phyloP scores from a whole-genome alignment of 2,888 invertebrate species.

The Penaeus monodon region DNA sequence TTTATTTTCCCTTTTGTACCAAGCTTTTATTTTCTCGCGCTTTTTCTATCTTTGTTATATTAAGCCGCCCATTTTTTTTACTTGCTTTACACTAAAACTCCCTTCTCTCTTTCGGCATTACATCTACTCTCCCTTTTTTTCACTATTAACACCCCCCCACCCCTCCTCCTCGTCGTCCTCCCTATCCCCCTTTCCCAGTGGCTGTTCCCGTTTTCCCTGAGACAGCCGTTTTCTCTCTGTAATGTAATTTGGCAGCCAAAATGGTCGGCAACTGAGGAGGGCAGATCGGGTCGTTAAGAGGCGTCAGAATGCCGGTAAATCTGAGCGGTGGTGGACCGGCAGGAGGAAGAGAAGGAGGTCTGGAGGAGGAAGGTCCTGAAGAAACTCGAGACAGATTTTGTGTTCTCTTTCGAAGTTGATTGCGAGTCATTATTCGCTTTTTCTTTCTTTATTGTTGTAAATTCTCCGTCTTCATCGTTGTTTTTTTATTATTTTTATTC shows the following conservation, averaged over 20 bases:
- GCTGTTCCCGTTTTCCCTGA: slow-evolving; percentile 26
- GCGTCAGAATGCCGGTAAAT: slow-evolving; percentile 39
- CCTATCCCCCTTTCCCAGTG: neutral
- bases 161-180: neutral
- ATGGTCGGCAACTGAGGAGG: slow-evolving; percentile 43
- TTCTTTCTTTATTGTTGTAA: too few species aligned
- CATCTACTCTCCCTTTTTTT: neutral
- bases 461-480: too few species aligned
- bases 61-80: too few species aligned
- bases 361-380: too few species aligned
- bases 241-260: slow-evolving; percentile 49
- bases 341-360: too few species aligned
- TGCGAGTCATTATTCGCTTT: too few species aligned
- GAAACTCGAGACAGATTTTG: too few species aligned
- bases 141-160: neutral
- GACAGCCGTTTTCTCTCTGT: slow-evolving; percentile 26
- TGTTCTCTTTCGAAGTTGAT: too few species aligned
- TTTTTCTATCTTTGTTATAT: too few species aligned
- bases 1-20: too few species aligned
- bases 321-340: neutral
- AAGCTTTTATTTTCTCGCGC: too few species aligned
- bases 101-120: neutral
- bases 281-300: slow-evolving; percentile 36
- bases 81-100: neutral
- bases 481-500: too few species aligned